A percentile compares a stretch with the other conserved stretches of the same genome.
Conservation (phyloP, 2,113 vertebrate genomes). For the Apeltes quadracus region DNA sequence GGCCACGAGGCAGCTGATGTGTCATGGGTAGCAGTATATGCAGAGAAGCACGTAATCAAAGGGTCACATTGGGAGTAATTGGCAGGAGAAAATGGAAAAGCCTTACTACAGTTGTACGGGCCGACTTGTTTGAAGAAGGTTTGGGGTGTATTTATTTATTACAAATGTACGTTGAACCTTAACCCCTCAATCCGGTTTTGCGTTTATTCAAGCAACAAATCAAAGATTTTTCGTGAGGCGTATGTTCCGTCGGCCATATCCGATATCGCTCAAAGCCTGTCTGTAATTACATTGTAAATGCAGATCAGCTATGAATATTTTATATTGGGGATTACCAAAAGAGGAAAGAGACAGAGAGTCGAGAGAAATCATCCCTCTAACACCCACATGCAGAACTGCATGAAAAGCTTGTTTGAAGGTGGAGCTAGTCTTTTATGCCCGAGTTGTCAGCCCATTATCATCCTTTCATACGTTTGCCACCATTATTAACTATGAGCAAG, state of each 20-base stretch:
- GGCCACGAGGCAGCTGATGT: not conserved
- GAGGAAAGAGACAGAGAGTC: slow-evolving; percentile 68
- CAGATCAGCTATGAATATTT: slow-evolving; percentile 83
- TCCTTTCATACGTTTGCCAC: slow-evolving; percentile 79
- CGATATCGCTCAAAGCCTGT: slow-evolving; percentile 72
- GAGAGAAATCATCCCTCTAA: slow-evolving; percentile 65
- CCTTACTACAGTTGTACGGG: not conserved
- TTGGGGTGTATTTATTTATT: slow-evolving; percentile 14
- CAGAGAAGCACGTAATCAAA: not conserved
- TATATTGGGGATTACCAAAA: slow-evolving; percentile 79
- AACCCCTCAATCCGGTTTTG: slow-evolving; percentile 26
- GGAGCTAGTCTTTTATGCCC: slow-evolving; percentile 70
- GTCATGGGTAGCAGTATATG: not conserved
- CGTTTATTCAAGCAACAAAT: slow-evolving; percentile 61
- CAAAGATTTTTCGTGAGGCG: slow-evolving; percentile 61
- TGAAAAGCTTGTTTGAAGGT: slow-evolving; percentile 77
- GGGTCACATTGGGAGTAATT: not conserved
- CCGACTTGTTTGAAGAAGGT: not conserved
- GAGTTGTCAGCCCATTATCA: slow-evolving; percentile 83
- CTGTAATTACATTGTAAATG: slow-evolving; percentile 81
- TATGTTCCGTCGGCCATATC: slow-evolving; percentile 64
- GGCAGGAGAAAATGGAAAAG: not conserved
- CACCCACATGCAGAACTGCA: slow-evolving; percentile 72
- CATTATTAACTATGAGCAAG: slow-evolving; percentile 73
- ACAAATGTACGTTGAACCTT: slow-evolving; percentile 20